A percentile compares a stretch with the other conserved stretches of the same genome.
phyloP scores from a whole-genome alignment of 2,888 invertebrate genomes.

The Pandemis heparana region DNA sequence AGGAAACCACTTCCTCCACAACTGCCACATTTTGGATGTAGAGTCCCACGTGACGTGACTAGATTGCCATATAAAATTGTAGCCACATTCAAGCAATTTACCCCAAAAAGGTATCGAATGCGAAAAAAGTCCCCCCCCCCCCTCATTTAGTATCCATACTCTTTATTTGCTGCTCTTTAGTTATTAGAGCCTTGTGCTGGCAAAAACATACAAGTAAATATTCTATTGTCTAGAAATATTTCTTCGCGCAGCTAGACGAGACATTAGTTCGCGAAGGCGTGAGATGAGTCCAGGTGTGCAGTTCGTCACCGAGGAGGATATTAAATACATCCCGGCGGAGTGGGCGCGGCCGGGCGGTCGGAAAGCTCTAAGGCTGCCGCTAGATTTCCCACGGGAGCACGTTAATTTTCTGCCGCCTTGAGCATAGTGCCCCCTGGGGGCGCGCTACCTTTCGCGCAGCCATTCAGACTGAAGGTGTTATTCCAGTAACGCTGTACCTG shows the following conservation, averaged over 20 bases:
- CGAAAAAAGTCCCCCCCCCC: too few relatives aligned
- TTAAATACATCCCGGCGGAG: slow-evolving; percentile 80
- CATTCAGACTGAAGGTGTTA: slow-evolving; percentile 85
- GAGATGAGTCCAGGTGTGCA: slow-evolving; percentile 44
- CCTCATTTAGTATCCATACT: too few relatives aligned
- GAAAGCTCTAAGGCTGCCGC: slow-evolving; percentile 83
- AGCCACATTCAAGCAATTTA: too few relatives aligned
- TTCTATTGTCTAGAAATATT: not conserved
- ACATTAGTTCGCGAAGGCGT: not conserved
- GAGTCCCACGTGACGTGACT: too few relatives aligned
- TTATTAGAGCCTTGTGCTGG: too few relatives aligned
- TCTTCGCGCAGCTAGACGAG: not conserved
- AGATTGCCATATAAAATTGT: too few relatives aligned
- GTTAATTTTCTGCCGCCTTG: slow-evolving; percentile 92
- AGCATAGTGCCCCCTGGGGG: slow-evolving; percentile 89
- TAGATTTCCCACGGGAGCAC: slow-evolving; percentile 89
- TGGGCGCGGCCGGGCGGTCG: slow-evolving; percentile 62
- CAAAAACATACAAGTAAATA: not conserved
- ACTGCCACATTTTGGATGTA: too few relatives aligned
- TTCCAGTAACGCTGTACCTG: slow-evolving; percentile 62
- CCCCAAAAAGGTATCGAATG: too few relatives aligned
- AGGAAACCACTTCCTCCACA: too few relatives aligned
- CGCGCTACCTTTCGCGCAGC: slow-evolving; percentile 84
- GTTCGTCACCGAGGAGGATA: slow-evolving; percentile 66
- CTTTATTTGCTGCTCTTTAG: too few relatives aligned